phyloP scores from a whole-genome alignment of 92 coral and sea anemone genomes.

The Desmophyllum pertusum region DNA sequence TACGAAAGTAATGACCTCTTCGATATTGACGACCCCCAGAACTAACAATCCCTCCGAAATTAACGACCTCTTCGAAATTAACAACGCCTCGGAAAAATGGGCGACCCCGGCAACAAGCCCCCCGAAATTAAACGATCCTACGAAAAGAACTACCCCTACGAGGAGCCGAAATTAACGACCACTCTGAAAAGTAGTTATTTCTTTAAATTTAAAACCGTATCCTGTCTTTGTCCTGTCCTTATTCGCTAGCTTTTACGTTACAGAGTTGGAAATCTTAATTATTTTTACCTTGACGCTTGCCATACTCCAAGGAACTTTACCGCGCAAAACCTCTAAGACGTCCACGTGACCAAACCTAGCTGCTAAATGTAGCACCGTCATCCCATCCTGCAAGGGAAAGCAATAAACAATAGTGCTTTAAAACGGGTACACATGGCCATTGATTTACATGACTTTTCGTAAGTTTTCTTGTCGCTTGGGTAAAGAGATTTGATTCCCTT shows the following conservation, averaged over 20 bases:
- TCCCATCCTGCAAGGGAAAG: constrained; percentile 67
- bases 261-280: neutral
- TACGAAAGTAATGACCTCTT: neutral
- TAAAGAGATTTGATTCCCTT: no score
- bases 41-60: neutral
- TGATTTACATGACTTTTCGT: neutral
- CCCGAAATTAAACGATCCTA: neutral
- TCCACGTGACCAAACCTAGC: constrained; percentile 93
- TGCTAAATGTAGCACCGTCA: constrained; percentile 94
- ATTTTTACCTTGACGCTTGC: constrained; percentile 90
- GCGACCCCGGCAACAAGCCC: no score
- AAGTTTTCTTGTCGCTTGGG: neutral
- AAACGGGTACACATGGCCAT: neutral
- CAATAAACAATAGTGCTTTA: neutral
- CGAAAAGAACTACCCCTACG: neutral
- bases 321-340: constrained; percentile 89
- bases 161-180: neutral
- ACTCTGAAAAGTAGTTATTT: neutral
- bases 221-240: neutral
- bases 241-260: neutral
- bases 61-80: neutral
- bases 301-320: constrained; percentile 95
- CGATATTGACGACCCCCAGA: neutral
- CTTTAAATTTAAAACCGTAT: neutral
- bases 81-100: no score